phyloP scores from a whole-genome alignment of 2,113 vertebrate genomes.

The Nothobranchius kuhntae region DNA sequence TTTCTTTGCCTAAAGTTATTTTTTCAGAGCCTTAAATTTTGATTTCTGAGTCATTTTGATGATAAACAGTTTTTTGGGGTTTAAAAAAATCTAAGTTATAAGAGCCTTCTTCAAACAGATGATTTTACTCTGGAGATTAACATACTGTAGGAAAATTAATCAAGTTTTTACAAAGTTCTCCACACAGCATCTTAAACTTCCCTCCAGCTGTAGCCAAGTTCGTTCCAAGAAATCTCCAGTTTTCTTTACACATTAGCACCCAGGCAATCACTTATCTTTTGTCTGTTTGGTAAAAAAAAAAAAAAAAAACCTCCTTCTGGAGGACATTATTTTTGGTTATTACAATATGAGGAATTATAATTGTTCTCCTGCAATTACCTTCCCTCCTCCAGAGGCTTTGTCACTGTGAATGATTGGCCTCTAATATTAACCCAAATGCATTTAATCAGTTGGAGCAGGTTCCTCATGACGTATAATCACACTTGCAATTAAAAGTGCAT shows the following conservation, averaged over 20 bases:
- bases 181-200: no score
- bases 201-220: not conserved
- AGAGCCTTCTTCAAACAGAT: no score
- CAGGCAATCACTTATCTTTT: slow-evolving; percentile 73
- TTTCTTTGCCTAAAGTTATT: no score
- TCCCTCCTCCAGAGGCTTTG: slow-evolving; percentile 75
- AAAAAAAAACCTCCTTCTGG: slow-evolving; percentile 54
- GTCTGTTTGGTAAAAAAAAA: slow-evolving; percentile 40
- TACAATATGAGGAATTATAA: slow-evolving; percentile 82
- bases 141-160: no score
- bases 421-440: slow-evolving; percentile 80
- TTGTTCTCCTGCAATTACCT: slow-evolving; percentile 78
- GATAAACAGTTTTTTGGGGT: no score
- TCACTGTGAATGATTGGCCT: slow-evolving; percentile 77
- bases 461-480: slow-evolving; percentile 76
- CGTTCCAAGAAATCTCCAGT: slow-evolving; percentile 36
- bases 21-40: no score
- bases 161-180: no score
- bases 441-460: slow-evolving; percentile 78
- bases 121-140: no score
- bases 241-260: slow-evolving; percentile 38
- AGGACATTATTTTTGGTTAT: slow-evolving; percentile 76
- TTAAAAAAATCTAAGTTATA: no score
- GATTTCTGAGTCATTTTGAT: no score
- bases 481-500: slow-evolving; percentile 82